Conservation (phyloP, 1,140 invertebrate genomes). For the Anthonomus grandis region DNA sequence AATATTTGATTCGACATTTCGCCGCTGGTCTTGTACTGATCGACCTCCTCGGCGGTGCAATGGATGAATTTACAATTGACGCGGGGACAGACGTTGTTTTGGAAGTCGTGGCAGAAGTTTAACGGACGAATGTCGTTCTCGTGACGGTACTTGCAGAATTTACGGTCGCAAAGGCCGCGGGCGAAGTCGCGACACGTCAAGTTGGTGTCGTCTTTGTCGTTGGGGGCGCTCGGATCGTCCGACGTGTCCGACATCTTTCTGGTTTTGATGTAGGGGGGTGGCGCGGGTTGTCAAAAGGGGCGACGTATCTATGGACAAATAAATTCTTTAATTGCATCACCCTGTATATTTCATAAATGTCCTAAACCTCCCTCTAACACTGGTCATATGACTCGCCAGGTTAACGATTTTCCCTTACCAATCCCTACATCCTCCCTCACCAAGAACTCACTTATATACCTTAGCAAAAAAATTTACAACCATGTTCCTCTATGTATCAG, state of each 20-base stretch:
- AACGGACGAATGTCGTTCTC: constrained; percentile 51
- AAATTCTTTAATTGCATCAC: too few species aligned
- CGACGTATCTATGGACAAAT: too few species aligned
- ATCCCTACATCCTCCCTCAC: too few species aligned
- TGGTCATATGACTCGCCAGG: too few species aligned
- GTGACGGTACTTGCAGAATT: constrained; percentile 73
- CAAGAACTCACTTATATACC: too few species aligned
- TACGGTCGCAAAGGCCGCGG: constrained; percentile 67
- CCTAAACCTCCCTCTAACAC: too few species aligned
- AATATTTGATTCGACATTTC: constrained; percentile 62
- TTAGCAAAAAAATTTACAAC: too few species aligned
- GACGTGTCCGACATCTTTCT: constrained; percentile 44
- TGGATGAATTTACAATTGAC: constrained; percentile 69
- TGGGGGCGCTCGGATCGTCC: constrained; percentile 34
- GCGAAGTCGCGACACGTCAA: constrained; percentile 60
- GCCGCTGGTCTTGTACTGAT: constrained; percentile 67
- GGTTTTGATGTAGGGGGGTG: too few species aligned
- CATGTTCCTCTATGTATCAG: too few species aligned
- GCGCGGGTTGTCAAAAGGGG: too few species aligned
- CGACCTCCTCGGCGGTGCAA: constrained; percentile 71
- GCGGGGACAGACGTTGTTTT: constrained; percentile 68
- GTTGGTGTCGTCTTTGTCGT: constrained; percentile 35
- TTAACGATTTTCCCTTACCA: too few species aligned
- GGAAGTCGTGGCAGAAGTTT: constrained; percentile 84
- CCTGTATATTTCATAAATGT: too few species aligned